phyloP scores from a whole-genome alignment of 2,797 vertebrate genomes.

The Adelosebastes latens region DNA sequence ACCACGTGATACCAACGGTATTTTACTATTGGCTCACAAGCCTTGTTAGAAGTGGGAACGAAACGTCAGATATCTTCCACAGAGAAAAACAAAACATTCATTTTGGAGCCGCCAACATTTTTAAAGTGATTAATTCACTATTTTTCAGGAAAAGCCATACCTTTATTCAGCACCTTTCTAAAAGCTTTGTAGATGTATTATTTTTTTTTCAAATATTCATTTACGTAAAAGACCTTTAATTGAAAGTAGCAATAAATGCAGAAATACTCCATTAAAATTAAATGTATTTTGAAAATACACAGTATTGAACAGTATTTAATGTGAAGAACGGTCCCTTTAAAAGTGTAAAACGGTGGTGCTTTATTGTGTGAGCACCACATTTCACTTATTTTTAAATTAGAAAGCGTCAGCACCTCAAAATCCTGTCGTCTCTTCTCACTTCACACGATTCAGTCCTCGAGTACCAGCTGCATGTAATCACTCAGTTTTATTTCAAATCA shows the following conservation, averaged over 20 bases:
- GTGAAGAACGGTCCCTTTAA: background rate
- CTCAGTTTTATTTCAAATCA: conserved; percentile 20
- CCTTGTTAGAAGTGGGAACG: too few species aligned
- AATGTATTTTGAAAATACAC: background rate
- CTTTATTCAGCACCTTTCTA: too few species aligned
- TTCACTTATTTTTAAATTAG: background rate
- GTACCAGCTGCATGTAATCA: background rate
- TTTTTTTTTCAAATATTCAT: too few species aligned
- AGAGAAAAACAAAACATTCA: too few species aligned
- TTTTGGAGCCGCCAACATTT: rapidly evolving
- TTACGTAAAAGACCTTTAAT: too few species aligned
- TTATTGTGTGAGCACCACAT: background rate
- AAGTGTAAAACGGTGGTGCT: background rate
- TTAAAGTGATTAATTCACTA: too few species aligned
- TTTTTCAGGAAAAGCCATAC: too few species aligned
- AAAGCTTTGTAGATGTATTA: too few species aligned
- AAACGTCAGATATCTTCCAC: too few species aligned
- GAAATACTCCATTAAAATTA: background rate
- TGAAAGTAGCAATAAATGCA: background rate
- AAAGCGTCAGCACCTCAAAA: background rate
- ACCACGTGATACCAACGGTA: too few species aligned
- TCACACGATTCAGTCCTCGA: background rate
- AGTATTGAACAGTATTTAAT: background rate
- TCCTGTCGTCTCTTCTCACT: background rate
- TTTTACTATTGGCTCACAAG: too few species aligned